A percentile compares a stretch with the other conserved stretches of the same genome.
Conservation (phyloP, 2,888 invertebrate species). For the Perizoma flavofasciatum region DNA sequence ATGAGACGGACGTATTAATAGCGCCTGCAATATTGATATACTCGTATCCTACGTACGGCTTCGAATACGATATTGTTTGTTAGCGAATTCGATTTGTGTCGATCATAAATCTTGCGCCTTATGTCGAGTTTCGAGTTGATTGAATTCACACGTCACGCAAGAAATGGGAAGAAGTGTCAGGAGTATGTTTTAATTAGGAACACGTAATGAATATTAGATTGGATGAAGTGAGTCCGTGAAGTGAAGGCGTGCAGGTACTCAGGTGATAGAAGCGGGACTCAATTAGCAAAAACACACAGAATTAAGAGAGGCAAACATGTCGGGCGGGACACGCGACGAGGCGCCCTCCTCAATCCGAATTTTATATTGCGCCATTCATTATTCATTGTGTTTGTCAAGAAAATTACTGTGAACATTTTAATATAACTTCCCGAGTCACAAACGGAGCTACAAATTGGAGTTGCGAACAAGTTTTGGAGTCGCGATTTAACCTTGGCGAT, state of each 20-base stretch:
- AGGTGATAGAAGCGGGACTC: constrained; percentile 73
- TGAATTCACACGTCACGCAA: constrained; percentile 71
- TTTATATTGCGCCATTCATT: constrained; percentile 80
- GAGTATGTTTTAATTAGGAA: constrained; percentile 60
- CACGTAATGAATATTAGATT: constrained; percentile 69
- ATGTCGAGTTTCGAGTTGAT: constrained; percentile 79
- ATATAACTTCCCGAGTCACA: constrained; percentile 79
- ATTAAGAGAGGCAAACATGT: constrained; percentile 80
- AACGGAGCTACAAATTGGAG: constrained; percentile 75
- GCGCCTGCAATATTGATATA: constrained; percentile 84
- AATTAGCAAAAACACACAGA: constrained; percentile 83
- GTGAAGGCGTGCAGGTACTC: constrained; percentile 47
- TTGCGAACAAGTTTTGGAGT: constrained; percentile 69
- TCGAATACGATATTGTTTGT: constrained; percentile 83
- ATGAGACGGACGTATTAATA: constrained; percentile 84
- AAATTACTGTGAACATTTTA: constrained; percentile 83
- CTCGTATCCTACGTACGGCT: constrained; percentile 79
- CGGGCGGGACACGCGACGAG: constrained; percentile 69
- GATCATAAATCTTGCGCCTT: constrained; percentile 84
- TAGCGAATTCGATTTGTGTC: constrained; percentile 83
- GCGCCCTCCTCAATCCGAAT: constrained; percentile 78
- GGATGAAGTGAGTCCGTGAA: constrained; percentile 43
- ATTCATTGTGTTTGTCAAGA: constrained; percentile 81
- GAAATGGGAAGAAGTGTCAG: constrained; percentile 41
- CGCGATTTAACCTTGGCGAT: constrained; percentile 70